These are phyloP conservation scores for Eupelmus urozonus DNA, from an alignment of 2,888 invertebrate species.

Conservation along the genomic window DNA sequence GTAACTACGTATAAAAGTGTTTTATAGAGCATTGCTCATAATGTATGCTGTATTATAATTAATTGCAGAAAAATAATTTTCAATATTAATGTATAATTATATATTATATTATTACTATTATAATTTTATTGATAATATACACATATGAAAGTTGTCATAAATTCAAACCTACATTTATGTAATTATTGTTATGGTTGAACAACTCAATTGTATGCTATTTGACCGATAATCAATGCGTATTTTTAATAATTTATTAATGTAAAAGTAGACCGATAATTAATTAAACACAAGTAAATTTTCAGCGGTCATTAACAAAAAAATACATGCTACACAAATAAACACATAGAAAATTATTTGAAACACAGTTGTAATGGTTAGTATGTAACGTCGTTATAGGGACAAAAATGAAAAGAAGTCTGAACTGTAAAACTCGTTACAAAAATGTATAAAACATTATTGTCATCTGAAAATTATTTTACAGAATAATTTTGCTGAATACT, in stretches of 20 bases:
- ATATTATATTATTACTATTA: constrained; percentile 54
- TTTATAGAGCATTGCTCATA: constrained; percentile 63
- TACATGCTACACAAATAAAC: constrained; percentile 33
- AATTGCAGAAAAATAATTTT: constrained; percentile 53
- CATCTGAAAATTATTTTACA: constrained; percentile 44
- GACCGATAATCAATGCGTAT: constrained; percentile 52
- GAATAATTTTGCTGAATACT: constrained; percentile 41
- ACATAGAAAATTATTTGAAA: constrained; percentile 49
- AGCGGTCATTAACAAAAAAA: constrained; percentile 33
- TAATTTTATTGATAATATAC: constrained; percentile 60
- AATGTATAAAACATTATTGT: constrained; percentile 52
- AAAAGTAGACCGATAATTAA: constrained; percentile 49
- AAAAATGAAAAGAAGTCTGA: constrained; percentile 58
- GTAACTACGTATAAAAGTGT: constrained; percentile 62
- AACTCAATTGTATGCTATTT: constrained; percentile 41
- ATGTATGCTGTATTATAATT: constrained; percentile 58
- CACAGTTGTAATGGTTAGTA: constrained; percentile 44
- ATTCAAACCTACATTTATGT: constrained; percentile 55
- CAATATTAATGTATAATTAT: constrained; percentile 55
- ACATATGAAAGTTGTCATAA: constrained; percentile 59
- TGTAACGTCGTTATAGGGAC: constrained; percentile 39
- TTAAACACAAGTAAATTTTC: constrained; percentile 47
- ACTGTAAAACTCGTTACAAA: constrained; percentile 52
- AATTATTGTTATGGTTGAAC: constrained; percentile 55
- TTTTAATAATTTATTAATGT: constrained; percentile 60